Evolutionary conservation across 2,888 invertebrate genomes (phyloP).

Genomic region (Erebia aethiops): DNA sequence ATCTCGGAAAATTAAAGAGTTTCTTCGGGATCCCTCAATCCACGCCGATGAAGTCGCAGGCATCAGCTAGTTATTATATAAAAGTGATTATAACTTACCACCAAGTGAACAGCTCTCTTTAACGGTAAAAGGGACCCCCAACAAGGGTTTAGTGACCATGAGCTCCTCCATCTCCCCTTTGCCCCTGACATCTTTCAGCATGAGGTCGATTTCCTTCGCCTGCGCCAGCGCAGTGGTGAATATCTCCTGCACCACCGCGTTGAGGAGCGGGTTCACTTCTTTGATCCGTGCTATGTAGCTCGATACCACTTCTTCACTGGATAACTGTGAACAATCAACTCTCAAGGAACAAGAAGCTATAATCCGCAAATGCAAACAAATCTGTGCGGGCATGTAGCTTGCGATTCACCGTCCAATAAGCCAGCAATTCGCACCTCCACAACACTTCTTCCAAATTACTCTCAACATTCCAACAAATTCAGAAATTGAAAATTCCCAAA

Average conservation of each 20-base stretch:
- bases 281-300: constrained; percentile 85
- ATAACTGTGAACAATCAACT: constrained; percentile 69
- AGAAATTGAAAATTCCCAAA: too few species aligned
- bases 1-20: too few species aligned
- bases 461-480: too few species aligned
- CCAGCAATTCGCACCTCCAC: too few species aligned
- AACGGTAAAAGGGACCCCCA: constrained; percentile 92
- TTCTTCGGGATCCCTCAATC: too few species aligned
- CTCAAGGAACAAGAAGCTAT: background rate
- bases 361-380: too few species aligned
- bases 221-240: constrained; percentile 85
- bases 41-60: too few species aligned
- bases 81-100: constrained; percentile 73
- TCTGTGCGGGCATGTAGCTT: too few species aligned
- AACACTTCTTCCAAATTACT: too few species aligned
- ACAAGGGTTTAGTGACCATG: constrained; percentile 83
- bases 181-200: constrained; percentile 52
- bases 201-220: constrained; percentile 83
- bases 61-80: background rate
- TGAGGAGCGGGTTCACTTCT: constrained; percentile 85
- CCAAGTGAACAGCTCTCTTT: constrained; percentile 90
- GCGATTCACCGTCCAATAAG: too few species aligned
- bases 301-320: constrained; percentile 82
- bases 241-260: constrained; percentile 87
- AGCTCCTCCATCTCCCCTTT: constrained; percentile 64